These are phyloP conservation scores for crab-eating macaque (Macaca fascicularis) DNA, from an alignment of 2,113 vertebrate genomes.

Conservation along the genomic window T2T-MFA8v1.1 NC_088392.1:48340501-48341000, in stretches of 20 bases:
- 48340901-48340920: not conserved
- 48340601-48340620: not conserved
- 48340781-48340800: not conserved
- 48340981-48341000: not conserved
- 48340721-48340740: not conserved
- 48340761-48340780: not conserved
- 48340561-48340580: not conserved
- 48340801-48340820: not conserved
- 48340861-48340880: not conserved
- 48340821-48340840: not conserved
- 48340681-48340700: not conserved
- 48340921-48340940: not conserved
- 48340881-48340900: not conserved
- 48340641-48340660: not conserved
- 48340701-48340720: not conserved
- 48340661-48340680: not conserved
- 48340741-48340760: slow-evolving; percentile 2
- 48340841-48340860: not conserved
- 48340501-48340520: slow-evolving; percentile 17
- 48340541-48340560: not conserved
- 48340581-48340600: not conserved
- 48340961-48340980: not conserved
- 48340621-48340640: not conserved
- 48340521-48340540: not conserved
- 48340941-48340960: not conserved